A percentile compares a stretch with the other conserved stretches of the same genome.
phyloP scores from a whole-genome alignment of 1,140 invertebrate species.

The Trinorchestia longiramus region DNA sequence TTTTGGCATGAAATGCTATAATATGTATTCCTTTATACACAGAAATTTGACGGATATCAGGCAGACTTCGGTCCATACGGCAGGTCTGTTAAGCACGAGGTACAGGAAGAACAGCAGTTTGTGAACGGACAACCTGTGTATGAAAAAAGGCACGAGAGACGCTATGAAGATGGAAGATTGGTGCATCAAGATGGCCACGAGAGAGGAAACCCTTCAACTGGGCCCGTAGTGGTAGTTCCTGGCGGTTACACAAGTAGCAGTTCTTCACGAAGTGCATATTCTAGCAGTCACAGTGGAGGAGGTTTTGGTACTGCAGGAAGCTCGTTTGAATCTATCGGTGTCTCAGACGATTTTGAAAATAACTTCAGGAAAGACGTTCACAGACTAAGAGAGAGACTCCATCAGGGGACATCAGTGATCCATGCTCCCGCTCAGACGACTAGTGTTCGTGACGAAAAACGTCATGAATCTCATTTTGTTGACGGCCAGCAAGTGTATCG shows the following conservation, averaged over 20 bases:
- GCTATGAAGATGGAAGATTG: conserved; percentile 60
- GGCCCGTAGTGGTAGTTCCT: background rate
- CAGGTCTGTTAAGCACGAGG: conserved; percentile 58
- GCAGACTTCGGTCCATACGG: conserved; percentile 49
- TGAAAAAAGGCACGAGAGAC: conserved; percentile 59
- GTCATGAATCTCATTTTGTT: conserved; percentile 59
- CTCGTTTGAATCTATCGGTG: background rate
- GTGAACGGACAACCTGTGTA: conserved; percentile 65
- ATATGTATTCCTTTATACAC: background rate
- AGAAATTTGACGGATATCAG: background rate
- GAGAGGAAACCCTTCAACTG: conserved; percentile 55
- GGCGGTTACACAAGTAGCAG: conserved; percentile 35
- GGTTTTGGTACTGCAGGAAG: background rate
- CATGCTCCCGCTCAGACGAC: conserved; percentile 40
- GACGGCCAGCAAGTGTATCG: conserved; percentile 63
- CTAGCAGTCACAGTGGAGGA: background rate
- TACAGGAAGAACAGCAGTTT: conserved; percentile 59
- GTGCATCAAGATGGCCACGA: conserved; percentile 60
- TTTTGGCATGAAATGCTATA: background rate
- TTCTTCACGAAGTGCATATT: background rate
- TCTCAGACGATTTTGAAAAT: background rate
- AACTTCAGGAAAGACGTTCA: background rate
- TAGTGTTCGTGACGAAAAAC: conserved; percentile 21
- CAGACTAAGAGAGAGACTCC: conserved; percentile 33
- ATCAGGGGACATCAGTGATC: conserved; percentile 29